Percentiles rank a stretch among this genome's conserved stretches.
phyloP scores from a whole-genome alignment of 2,888 invertebrate genomes.

The Lacanobia oleracea region DNA sequence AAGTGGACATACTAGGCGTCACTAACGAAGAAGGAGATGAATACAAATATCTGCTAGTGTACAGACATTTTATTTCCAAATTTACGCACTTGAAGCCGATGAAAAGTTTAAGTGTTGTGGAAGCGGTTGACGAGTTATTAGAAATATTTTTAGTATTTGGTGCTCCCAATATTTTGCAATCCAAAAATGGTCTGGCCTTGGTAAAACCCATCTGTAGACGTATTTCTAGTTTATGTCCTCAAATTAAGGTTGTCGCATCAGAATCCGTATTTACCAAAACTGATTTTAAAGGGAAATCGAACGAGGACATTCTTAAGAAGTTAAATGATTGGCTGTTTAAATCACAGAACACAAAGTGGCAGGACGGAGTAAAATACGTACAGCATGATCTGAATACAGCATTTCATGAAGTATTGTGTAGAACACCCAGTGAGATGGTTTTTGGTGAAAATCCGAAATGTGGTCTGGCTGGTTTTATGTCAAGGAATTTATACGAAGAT shows the following conservation, averaged over 20 bases:
- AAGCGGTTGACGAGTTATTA: slow-evolving; percentile 73
- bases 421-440: slow-evolving; percentile 75
- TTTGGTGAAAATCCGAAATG: slow-evolving; percentile 73
- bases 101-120: slow-evolving; percentile 71
- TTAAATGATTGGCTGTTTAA: slow-evolving; percentile 73
- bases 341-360: slow-evolving; percentile 75
- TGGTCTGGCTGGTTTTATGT: slow-evolving; percentile 70
- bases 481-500: slow-evolving; percentile 68
- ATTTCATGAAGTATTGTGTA: slow-evolving; percentile 72
- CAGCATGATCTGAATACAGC: slow-evolving; percentile 75
- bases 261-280: slow-evolving; percentile 59
- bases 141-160: slow-evolving; percentile 79
- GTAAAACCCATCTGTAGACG: slow-evolving; percentile 75
- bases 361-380: slow-evolving; percentile 77
- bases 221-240: slow-evolving; percentile 69
- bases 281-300: slow-evolving; percentile 71
- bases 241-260: slow-evolving; percentile 73
- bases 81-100: slow-evolving; percentile 77
- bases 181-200: slow-evolving; percentile 75
- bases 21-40: slow-evolving; percentile 72
- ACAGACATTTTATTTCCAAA: slow-evolving; percentile 74
- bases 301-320: slow-evolving; percentile 75
- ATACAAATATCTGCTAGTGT: slow-evolving; percentile 77
- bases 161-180: slow-evolving; percentile 79
- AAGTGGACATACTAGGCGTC: slow-evolving; percentile 77